Base-by-base conservation (phyloP, 2,888 invertebrate species). In the Rhagonycha fulva region DNA sequence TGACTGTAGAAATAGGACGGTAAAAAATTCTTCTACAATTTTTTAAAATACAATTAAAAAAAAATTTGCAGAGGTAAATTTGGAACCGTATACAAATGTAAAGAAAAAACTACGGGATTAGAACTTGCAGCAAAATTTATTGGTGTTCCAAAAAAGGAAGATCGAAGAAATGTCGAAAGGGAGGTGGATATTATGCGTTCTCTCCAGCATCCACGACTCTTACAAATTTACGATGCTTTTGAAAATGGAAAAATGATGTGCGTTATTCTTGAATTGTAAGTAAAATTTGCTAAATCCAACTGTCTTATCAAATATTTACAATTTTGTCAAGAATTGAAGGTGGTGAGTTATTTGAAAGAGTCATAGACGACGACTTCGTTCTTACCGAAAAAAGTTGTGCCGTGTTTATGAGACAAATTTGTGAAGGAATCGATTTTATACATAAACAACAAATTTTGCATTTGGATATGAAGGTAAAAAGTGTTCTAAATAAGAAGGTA, bases 281-380 rank as follows among this genome's bases (percentile, higher is more conserved):
- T 93, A 66, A 19, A 70, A 26, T 47, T 24, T 9, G 14, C 12
- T 10, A 71, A 62, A 75, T 75, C 60, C 69, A 14, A 14, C 30
- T 14, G 10, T 62, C 4, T 69, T 14, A 30, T 23, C 23, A 2
- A 24, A 68, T 11, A 19, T 30, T 30, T 23, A 14, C 24, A 60
- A 24, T 28, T 62, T 71, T 14, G 68, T 75, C 62, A 90, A 99
- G 99, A 84, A 97, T 99, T 83, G 95, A 96, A 85, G 99, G 99
- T 9, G 99, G 99, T 1, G 99, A 99, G 88, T 89, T 99, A 63
- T 99, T 99, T 87, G 99, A 99, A 88, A 92, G 99, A 72, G 98
- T 99, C 24, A 98, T 99, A 79, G 98, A 98, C 85, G 99, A 99
- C 85, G 98, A 98, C 88, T 99, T 99, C 86, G 93, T 99, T 74